Base-by-base conservation (phyloP, 2,113 vertebrate species). In the Takifugu flavidus region DNA sequence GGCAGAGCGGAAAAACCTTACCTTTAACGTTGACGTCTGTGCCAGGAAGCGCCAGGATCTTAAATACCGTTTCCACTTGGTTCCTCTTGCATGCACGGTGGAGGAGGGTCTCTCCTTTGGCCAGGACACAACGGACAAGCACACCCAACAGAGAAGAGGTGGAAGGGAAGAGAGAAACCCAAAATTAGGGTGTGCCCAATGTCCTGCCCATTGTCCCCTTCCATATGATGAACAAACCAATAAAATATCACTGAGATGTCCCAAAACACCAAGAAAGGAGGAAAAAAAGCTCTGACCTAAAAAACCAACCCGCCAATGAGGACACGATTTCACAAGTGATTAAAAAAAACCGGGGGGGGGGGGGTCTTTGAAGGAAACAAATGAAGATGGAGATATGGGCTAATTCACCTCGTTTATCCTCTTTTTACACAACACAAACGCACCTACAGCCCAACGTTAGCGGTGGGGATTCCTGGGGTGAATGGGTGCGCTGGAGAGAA, bases 71-170 rank as follows among this genome's bases (percentile, higher is more conserved):
- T 67, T 95, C 92, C 89, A 96, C 93, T 87, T 96, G 92, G 94
- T 98, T 96, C 86, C 78, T 93, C 89, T 85, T 94, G 92, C 95
- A 98, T 82, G 92, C 93, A 92, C 72, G 92, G 91, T 99, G 96
- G 80, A 98, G 90, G 82, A 91, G 89, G 84, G 94, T 96, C 91
- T 98, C 94, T 87, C 95, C 96, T 99, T 91, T 76, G 87, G 75
- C 91, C 90, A 86, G 90, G 76, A 86, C 72, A 77, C 77, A 66
- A 74, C 20, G 71, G 72, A 83, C 82, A 82, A 63, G 80, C 70
- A 82, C 62, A 82, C 53, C 78, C 60, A 80, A 78, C 62, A 81
- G 61, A 73, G 60, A 75, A 63, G 78, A 80, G 71, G 67, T 65
- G 49, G 66, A 82, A 86, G 69, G 80, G 65, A 84, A 81, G 70